A percentile compares a stretch with the other conserved stretches of the same genome.
Evolutionary conservation across 92 coral and sea anemone genomes (phyloP).

Genomic region (Phenganax marumi): DNA sequence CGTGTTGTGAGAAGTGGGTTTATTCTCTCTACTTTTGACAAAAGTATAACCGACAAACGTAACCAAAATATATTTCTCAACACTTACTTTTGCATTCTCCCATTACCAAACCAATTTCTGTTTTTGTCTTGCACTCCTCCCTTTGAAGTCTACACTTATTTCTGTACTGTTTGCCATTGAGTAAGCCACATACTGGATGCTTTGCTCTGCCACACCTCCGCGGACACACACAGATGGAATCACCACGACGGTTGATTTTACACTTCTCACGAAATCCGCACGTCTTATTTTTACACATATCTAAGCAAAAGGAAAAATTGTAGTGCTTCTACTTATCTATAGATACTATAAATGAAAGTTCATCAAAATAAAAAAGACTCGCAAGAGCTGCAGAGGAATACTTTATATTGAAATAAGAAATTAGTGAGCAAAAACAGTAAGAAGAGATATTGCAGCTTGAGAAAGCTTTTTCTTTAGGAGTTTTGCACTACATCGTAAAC

Average conservation of each 20-base stretch:
- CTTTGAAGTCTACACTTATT: slow-evolving; percentile 73
- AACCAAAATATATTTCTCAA: neutral
- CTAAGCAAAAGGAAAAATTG: slow-evolving; percentile 28
- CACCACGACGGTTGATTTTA: slow-evolving; percentile 55
- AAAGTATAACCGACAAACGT: no score
- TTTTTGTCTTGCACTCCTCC: slow-evolving; percentile 73
- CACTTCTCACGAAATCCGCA: slow-evolving; percentile 86
- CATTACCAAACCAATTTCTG: slow-evolving; percentile 64
- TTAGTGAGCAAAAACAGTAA: no score
- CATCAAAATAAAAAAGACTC: no score
- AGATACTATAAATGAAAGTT: no score
- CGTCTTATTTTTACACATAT: slow-evolving; percentile 61
- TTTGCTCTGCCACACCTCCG: slow-evolving; percentile 61
- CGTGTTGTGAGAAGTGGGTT: no score
- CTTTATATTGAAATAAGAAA: no score
- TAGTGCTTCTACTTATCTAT: neutral
- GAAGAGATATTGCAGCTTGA: no score
- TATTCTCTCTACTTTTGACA: no score
- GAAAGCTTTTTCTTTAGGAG: no score
- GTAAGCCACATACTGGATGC: slow-evolving; percentile 81
- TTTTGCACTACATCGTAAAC: no score
- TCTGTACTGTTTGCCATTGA: slow-evolving; percentile 83
- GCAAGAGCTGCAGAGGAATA: no score
- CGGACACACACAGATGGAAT: slow-evolving; percentile 74
- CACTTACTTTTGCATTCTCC: slow-evolving; percentile 90